These are phyloP conservation scores for Bombus superbus DNA, from an alignment of 1,140 invertebrate species.

Conservation along the genomic window DNA sequence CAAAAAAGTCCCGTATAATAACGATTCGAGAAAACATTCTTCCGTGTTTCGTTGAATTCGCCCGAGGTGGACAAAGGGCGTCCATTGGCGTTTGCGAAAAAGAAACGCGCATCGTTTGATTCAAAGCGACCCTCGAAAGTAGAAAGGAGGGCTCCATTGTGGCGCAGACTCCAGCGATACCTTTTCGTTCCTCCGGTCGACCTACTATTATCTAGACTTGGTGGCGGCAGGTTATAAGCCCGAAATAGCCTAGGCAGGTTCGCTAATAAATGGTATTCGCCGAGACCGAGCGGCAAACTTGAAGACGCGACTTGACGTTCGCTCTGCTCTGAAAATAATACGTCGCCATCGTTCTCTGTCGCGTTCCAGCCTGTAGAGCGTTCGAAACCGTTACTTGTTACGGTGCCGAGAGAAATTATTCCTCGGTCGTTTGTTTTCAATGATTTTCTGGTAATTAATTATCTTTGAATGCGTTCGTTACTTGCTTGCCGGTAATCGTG, in stretches of 20 bases:
- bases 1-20: neutral
- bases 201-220: constrained; percentile 33
- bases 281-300: neutral
- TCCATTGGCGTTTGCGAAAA: too few species aligned
- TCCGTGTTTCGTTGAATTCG: neutral
- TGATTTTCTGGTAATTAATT: neutral
- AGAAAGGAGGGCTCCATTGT: neutral
- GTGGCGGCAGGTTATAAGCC: constrained; percentile 1
- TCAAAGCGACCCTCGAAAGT: neutral
- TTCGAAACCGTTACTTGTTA: neutral
- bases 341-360: neutral
- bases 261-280: constrained; percentile 37
- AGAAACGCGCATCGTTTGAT: neutral
- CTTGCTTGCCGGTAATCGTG: neutral
- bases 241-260: constrained; percentile 24
- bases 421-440: too few species aligned
- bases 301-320: neutral
- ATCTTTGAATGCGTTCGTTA: neutral
- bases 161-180: neutral
- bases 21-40: neutral
- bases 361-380: neutral
- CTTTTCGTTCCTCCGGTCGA: constrained; percentile 8
- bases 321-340: constrained; percentile 33
- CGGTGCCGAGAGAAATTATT: neutral
- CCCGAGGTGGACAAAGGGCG: neutral